Percentiles rank a stretch among this genome's conserved stretches.
Evolutionary conservation across 37 sponge, comb jelly and placozoan genomes (phyloP).

Genomic region (Cladorhizidae sp.): DNA sequence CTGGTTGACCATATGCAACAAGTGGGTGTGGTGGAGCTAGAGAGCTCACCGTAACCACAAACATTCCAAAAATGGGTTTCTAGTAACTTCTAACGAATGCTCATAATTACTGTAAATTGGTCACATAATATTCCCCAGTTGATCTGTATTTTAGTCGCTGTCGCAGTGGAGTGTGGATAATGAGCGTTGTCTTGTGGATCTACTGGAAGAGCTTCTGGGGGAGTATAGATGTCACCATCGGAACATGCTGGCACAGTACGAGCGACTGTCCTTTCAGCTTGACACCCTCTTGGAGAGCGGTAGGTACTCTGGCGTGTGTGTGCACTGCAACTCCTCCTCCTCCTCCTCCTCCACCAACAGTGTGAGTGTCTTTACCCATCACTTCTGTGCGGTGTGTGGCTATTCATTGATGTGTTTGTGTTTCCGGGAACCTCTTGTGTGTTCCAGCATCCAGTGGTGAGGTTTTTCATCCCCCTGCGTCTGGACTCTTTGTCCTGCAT

Average conservation of each 20-base stretch:
- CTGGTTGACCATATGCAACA: no score
- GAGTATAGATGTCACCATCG: slow-evolving; percentile 53
- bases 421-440: background rate
- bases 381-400: background rate
- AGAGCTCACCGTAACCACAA: no score
- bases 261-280: slow-evolving; percentile 73
- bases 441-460: slow-evolving; percentile 39
- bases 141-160: no score
- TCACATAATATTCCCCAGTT: no score
- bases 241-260: slow-evolving; percentile 8
- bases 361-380: slow-evolving; percentile 12
- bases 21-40: no score
- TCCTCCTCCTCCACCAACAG: background rate
- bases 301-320: slow-evolving; percentile 44
- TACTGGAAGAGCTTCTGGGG: slow-evolving; percentile 61
- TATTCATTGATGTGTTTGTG: background rate
- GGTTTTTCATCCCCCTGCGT: slow-evolving; percentile 58
- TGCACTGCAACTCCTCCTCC: slow-evolving; percentile 24
- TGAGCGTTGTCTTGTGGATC: slow-evolving; percentile 6
- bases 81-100: no score
- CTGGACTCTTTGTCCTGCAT: slow-evolving; percentile 46
- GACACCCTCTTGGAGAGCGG: slow-evolving; percentile 38
- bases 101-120: no score
- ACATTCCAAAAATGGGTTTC: no score
- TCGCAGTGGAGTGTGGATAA: slow-evolving; percentile 41